phyloP scores from a whole-genome alignment of 2,888 invertebrate species.

The Lasius fuliginosus region DNA sequence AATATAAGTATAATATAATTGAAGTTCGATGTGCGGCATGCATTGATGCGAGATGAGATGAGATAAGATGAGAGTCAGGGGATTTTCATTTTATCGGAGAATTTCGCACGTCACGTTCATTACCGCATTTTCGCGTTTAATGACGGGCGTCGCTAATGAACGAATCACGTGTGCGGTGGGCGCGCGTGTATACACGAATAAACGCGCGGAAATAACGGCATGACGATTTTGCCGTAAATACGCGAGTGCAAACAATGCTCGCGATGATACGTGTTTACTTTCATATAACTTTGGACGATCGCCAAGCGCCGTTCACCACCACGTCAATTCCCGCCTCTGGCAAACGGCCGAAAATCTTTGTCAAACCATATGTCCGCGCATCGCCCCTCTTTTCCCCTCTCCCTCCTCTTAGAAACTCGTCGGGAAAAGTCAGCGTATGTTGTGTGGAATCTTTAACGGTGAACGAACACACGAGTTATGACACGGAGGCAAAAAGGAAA shows the following conservation, averaged over 20 bases:
- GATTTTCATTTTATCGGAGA: background rate
- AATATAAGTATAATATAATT: background rate
- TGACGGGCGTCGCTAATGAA: slow-evolving; percentile 20
- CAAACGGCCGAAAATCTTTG: slow-evolving; percentile 75
- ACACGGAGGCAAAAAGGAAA: slow-evolving; percentile 42
- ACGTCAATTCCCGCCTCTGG: slow-evolving; percentile 73
- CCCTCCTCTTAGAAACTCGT: slow-evolving; percentile 65
- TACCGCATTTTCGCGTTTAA: background rate
- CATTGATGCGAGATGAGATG: background rate
- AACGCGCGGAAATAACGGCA: slow-evolving; percentile 25
- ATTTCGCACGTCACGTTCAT: background rate
- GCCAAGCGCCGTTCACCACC: slow-evolving; percentile 68
- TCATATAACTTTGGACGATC: slow-evolving; percentile 72
- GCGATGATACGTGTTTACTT: slow-evolving; percentile 72
- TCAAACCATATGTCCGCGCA: slow-evolving; percentile 71
- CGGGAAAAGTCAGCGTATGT: slow-evolving; percentile 53
- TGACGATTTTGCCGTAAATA: slow-evolving; percentile 41
- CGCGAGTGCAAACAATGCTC: slow-evolving; percentile 66
- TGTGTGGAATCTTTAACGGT: slow-evolving; percentile 9
- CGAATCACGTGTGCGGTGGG: background rate
- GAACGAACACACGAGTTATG: background rate
- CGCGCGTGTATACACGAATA: slow-evolving; percentile 5
- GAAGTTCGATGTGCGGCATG: background rate
- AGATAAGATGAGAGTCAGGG: background rate
- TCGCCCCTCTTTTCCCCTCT: slow-evolving; percentile 55